These are phyloP conservation scores for Idaea aversata DNA, from an alignment of 2,888 invertebrate genomes.

Conservation along the genomic window DNA sequence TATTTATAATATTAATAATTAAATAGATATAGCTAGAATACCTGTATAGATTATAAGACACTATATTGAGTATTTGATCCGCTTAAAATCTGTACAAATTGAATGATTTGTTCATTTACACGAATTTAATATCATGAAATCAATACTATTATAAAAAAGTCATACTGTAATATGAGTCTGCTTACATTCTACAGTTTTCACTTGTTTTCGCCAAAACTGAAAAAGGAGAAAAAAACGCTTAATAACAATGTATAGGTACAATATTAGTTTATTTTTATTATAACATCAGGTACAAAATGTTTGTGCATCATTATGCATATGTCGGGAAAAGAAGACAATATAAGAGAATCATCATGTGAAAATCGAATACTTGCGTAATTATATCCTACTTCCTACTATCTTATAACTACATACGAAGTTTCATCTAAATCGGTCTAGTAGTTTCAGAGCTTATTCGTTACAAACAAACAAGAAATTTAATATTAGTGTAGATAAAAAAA, in stretches of 20 bases:
- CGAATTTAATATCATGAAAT: neutral
- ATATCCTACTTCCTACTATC: neutral
- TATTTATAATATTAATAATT: neutral
- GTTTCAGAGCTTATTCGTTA: no score
- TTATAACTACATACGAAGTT: no score
- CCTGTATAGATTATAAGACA: neutral
- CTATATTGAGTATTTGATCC: neutral
- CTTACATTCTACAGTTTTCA: conserved; percentile 10
- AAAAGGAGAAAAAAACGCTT: conserved; percentile 25
- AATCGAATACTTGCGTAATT: neutral
- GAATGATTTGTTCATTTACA: neutral
- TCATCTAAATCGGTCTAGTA: no score
- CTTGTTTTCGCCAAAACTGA: conserved; percentile 28
- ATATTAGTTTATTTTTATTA: neutral
- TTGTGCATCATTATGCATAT: conserved; percentile 61
- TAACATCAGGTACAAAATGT: conserved; percentile 31
- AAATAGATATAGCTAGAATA: neutral
- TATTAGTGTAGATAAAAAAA: no score
- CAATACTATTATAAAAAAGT: conserved; percentile 5
- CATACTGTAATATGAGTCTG: conserved; percentile 8
- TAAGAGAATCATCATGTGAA: conserved; percentile 45
- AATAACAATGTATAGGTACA: neutral
- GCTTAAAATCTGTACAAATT: neutral
- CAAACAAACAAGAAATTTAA: no score
- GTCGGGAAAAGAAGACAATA: conserved; percentile 74